Evolutionary conservation across 2,113 vertebrate genomes (phyloP).

Genomic region (Stictonetta naevosa): DNA sequence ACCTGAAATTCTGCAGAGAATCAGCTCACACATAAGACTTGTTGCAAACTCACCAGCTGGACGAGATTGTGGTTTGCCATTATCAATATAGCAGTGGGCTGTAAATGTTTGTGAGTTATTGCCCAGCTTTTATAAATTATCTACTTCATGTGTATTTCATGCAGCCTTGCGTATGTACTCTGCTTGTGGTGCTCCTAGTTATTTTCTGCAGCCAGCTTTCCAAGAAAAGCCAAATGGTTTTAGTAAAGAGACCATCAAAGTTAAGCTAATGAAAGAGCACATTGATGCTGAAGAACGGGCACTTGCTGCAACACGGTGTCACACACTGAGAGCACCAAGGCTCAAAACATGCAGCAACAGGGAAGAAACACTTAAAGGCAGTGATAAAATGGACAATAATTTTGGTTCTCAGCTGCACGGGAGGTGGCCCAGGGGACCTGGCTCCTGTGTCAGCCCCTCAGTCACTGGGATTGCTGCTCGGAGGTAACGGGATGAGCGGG

Average conservation of each 20-base stretch:
- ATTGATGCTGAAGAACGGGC: background rate
- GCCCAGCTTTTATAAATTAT: background rate
- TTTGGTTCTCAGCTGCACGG: background rate
- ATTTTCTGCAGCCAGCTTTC: background rate
- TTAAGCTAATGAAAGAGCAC: background rate
- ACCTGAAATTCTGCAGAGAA: background rate
- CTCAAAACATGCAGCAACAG: background rate
- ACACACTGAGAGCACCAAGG: background rate
- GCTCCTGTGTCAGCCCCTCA: background rate
- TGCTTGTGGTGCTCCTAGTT: background rate
- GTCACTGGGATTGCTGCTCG: fast-evolving
- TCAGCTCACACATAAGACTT: background rate
- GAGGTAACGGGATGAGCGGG: background rate
- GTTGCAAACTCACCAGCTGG: background rate
- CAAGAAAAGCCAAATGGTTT: background rate
- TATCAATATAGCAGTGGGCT: background rate
- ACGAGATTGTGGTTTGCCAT: background rate
- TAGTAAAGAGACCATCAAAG: background rate
- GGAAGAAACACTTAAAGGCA: background rate
- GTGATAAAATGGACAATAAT: background rate
- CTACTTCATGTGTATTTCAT: background rate
- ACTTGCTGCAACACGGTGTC: fast-evolving
- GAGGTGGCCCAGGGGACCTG: background rate
- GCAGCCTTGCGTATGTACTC: background rate
- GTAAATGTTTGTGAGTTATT: background rate